Evolutionary conservation across 2,113 vertebrate species (phyloP).

Genomic region (Panthera leo): DNA sequence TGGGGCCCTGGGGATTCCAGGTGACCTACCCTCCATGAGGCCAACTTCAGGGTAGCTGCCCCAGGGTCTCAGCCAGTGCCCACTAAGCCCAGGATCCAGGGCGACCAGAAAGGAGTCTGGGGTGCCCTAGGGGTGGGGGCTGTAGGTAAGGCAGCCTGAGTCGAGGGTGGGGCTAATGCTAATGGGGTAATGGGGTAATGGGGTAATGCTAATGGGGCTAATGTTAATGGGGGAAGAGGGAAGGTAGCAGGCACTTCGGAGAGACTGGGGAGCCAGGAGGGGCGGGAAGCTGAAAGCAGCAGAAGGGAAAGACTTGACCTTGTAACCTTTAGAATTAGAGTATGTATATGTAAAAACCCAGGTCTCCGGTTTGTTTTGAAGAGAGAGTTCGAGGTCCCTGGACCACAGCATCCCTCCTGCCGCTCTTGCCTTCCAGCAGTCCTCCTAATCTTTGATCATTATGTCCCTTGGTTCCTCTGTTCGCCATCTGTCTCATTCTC

Average conservation of each 20-base stretch:
- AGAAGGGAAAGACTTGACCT: neutral
- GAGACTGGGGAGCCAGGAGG: neutral
- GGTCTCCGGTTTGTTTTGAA: neutral
- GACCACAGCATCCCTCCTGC: neutral
- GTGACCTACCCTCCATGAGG: neutral
- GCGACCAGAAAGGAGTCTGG: neutral
- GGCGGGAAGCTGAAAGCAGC: neutral
- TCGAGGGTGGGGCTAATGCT: neutral
- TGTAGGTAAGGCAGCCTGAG: neutral
- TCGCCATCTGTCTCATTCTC: slow-evolving; percentile 36
- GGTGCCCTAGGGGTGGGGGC: neutral
- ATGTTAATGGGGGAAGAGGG: neutral
- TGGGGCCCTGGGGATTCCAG: neutral
- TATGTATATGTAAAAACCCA: neutral
- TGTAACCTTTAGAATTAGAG: neutral
- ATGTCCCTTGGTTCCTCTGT: neutral
- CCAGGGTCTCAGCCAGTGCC: neutral
- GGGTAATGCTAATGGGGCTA: neutral
- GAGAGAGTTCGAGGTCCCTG: neutral
- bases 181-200: neutral
- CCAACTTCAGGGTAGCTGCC: neutral
- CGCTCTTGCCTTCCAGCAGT: neutral
- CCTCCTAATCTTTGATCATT: neutral
- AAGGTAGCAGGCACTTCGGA: neutral
- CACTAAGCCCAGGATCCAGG: neutral